Base-by-base conservation (phyloP, 2,888 invertebrate species). In the Epistrophe grossulariae region DNA sequence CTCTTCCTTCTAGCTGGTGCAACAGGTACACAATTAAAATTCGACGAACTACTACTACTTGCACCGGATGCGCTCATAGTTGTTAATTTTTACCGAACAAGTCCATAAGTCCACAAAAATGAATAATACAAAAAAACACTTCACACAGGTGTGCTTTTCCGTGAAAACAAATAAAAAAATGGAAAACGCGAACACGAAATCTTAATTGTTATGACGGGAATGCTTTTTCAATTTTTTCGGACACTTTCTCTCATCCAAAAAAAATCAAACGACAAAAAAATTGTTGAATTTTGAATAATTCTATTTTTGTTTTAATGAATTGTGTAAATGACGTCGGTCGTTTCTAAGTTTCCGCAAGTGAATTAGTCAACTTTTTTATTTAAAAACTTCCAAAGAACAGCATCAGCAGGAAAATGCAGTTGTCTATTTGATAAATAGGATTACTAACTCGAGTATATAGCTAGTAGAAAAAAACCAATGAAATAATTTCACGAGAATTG, bases 1-100 rank as follows among this genome's bases (percentile, higher is more conserved):
- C 92, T 89, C 84, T 91, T 92, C 77, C 91, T 92, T 60, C 93
- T 89, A 45, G 89, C 89, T 79, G 93, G 93, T 45, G 92, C 91
- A 80, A 91, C 90, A 2, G 93, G 93, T 38, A 79, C 48, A 19
- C 66, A 43, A 45, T 73, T 55, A 40, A 82, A 79, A 72, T 88
- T 89, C 13, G 90, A 89, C 48, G 90, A 90, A 66, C 91, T 89
- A 78, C 90, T 90, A 79, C 91, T 91, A 88, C 92, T 92, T 72
- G 90, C 89, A 55, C 91, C 92, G 88, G 92, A 92, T 84, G 90
- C 90, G 82, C 90, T 91, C 93, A 93, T 92, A 48, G 55, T 77
- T 40, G 45, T 24, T 24, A 24, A 24, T 24, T 24, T 2, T 24
- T 24, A 48, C 28, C 8, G 45, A 45, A 48, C 15, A 48, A 50